Base-by-base conservation (phyloP, 2,888 invertebrate species). In the Leptogaster cylindrica region DNA sequence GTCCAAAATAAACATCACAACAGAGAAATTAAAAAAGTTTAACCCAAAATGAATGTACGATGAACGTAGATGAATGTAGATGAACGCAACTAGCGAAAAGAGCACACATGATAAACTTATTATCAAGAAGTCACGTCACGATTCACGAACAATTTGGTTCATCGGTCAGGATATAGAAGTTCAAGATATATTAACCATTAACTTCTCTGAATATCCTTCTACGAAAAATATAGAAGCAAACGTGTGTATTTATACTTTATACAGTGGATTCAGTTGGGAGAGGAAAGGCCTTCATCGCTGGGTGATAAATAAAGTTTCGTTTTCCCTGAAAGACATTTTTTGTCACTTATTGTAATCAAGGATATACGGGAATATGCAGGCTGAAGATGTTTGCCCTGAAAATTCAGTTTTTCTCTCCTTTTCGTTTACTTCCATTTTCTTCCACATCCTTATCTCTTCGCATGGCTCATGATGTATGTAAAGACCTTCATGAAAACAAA, bases 91-190 rank as follows among this genome's bases (percentile, higher is more conserved):
- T 41, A 18, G 16, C 41, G n/a, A 2, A 41, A 18, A n/a, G 16
- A 41, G 18, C 41, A 41, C 18, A 41, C 41, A 67, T 67, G 64
- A 67, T 67, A 64, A 67, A 67, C 64, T 67, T 63, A 52, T 67
- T 67, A 67, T 67, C 67, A 67, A 64, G 67, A 67, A 67, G 67
- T 64, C 67, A 67, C 67, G 67, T 67, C 67, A 67, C 67, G 67
- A n/a, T n/a, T n/a, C n/a, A n/a, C 68, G n/a, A 67, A 67, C 63
- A 64, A 67, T 67, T 67, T 64, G 20, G 67, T 64, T 52, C 61
- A 67, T 67, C 61, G 67, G 39, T 64, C 52, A 36, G 36, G 50
- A 67, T 64, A 67, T 63, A 64, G 46, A 48, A 36, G 61, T 41
- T 28, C 52, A 67, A 64, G 67, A 67, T 67, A 67, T 67, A 67